Evolutionary conservation across 2,888 invertebrate genomes (phyloP), one percentile per base, ranked within the genome.

Genomic region (Rhagophthalmus giganteus): DNA sequence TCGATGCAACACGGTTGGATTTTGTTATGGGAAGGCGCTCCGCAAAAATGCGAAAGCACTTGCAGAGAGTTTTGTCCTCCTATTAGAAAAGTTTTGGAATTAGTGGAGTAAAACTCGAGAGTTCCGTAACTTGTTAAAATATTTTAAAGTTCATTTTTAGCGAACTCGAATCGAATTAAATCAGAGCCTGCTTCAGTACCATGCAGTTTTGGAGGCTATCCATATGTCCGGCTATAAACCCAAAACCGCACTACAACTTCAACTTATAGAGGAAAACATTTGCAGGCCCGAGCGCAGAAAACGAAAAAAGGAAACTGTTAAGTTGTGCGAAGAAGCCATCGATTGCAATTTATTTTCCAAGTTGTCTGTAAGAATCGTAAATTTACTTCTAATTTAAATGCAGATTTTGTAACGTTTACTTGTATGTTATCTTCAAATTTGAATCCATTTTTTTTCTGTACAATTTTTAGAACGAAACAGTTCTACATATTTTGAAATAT

Each of bases 201-300:
- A 94, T 70, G 90, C 91, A 8, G 90, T 92, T 68, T 75, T 95
- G 39, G 94, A 95, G 77, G 92, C 90, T 9, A 85, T 95, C 1
- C 74, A 88, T 55, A 75, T 94, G 24, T 84, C 84, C 59, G 94
- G 94, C 0, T 70, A 63, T 47, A 61, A 63, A 55, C 68, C 72
- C 9, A 58, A 55, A 15, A 56, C 62, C 5, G 26, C 49, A n/a
- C 55, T 73, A 25, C 66, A n/a, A n/a, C n/a, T n/a, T n/a, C n/a
- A n/a, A n/a, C n/a, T n/a, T n/a, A n/a, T n/a, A n/a, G n/a, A n/a
- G n/a, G n/a, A n/a, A n/a, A n/a, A n/a, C n/a, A n/a, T n/a, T n/a
- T n/a, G n/a, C n/a, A n/a, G n/a, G n/a, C n/a, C n/a, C n/a, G n/a
- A n/a, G n/a, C n/a, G n/a, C n/a, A n/a, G n/a, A n/a, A n/a, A n/a